Evolutionary conservation across 2,113 vertebrate species (phyloP).

Genomic region (Tringa solitaria): DNA sequence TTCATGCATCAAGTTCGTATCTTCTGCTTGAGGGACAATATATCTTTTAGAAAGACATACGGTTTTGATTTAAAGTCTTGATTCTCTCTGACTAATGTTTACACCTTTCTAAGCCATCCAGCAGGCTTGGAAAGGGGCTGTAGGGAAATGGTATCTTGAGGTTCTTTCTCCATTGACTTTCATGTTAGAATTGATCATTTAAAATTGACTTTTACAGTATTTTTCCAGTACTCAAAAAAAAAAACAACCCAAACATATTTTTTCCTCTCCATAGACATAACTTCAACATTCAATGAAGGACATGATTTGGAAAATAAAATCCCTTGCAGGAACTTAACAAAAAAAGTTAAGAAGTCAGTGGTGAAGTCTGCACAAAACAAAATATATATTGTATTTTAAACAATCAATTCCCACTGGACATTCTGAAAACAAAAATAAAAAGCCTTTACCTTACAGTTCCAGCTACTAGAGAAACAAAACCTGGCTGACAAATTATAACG

Average conservation of each 20-base stretch:
- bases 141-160: neutral
- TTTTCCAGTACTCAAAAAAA: neutral
- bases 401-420: neutral
- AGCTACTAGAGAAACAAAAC: neutral
- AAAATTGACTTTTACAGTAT: neutral
- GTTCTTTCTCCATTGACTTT: neutral
- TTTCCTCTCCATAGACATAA: neutral
- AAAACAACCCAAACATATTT: neutral
- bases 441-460: neutral
- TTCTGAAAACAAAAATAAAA: neutral
- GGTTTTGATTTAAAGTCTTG: neutral
- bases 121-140: neutral
- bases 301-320: neutral
- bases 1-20: neutral
- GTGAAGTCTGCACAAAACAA: neutral
- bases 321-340: neutral
- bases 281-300: neutral
- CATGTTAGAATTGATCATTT: neutral
- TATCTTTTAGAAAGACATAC: neutral
- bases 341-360: neutral
- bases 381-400: neutral
- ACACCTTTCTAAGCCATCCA: neutral
- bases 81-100: neutral
- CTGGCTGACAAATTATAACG: neutral
- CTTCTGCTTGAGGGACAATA: neutral